Base-by-base conservation (phyloP, 2,113 vertebrate genomes). In the Asarcornis scutulata region DNA sequence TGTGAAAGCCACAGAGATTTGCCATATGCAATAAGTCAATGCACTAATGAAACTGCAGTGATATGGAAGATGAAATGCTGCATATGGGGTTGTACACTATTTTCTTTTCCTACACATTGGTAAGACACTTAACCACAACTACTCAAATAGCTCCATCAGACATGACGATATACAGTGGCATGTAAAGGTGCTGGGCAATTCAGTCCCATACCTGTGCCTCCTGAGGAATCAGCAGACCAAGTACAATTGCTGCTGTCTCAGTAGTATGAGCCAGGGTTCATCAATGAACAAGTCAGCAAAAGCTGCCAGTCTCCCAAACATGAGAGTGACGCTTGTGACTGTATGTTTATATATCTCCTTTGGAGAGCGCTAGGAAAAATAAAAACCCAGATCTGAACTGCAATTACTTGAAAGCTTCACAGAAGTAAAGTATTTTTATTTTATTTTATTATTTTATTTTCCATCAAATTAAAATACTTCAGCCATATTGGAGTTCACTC, bases 1-100 rank as follows among this genome's bases (percentile, higher is more conserved):
- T 34, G 40, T 40, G 32, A 71, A 88, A 91, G 32, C 8, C 55
- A 53, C 25, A 13, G 8, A 78, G 5, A 5, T 63, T 13, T 59
- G 32, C 29, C 67, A 5, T 8, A 9, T 44, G 7, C 32, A 50
- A 31, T 60, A 76, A 71, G 50, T 16, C 7, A 40, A 7, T 12
- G 27, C 3, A 1, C 15, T 53, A 36, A 59, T 15, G 32, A 55
- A 74, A 63, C 16, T 40, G 21, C 20, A 58, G 13, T 3, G 7
- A 9, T 31, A 55, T n/a, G 44, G 68, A 38, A 32, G 36, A 86
- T 40, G 2, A 67, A 59, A 53, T 9, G 7, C 29, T 68, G 15
- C 0, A 0, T 26, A 3, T 63, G 67, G 29, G 56, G 5, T 53
- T 72, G 10, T 3, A 1, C 9, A 12, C 16, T 23, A 23, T 40